Evolutionary conservation across 2,113 vertebrate species (phyloP), one percentile per base, ranked within the genome.

Genomic region (Macquaria australasica): DNA sequence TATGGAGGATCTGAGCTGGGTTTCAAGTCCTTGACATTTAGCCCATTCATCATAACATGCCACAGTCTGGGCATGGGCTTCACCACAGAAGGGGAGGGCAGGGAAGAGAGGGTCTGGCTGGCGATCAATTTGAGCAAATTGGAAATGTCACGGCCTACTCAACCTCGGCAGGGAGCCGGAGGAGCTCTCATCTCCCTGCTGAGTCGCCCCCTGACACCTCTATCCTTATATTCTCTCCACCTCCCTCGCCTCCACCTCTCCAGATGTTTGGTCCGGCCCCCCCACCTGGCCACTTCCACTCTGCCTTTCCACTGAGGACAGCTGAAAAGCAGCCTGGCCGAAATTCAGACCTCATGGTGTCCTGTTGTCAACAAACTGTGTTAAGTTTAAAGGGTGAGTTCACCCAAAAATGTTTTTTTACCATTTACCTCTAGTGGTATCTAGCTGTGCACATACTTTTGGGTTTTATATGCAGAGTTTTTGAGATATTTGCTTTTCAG

Each of bases 61-160:
- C 89, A 84, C 83, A 82, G 89, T 84, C 89, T 89, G 83, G 91
- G 93, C 88, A 84, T 69, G 84, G 87, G 89, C 84, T 88, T 79
- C 73, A 85, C 85, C 89, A 82, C 86, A 86, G 88, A 92, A 48
- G 43, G 88, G 86, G 87, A 88, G 84, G 89, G 88, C 81, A 80
- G 81, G 79, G 73, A 73, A 77, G 89, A 89, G 92, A 81, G 83
- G 89, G 72, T 79, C 87, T 93, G 94, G 93, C 91, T 87, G 91
- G 85, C 91, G 93, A 95, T 95, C 93, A 94, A 95, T 95, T 93
- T 93, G 89, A 93, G 90, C 93, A 94, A 95, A 95, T 95, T 92
- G 94, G 93, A 95, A 95, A 96, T 95, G 95, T 95, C 95, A 95
- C 87, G 91, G 89, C 93, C 93, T 91, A 92, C 90, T 93, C 94